These are phyloP conservation scores for Calidris pugnax DNA, from an alignment of 2,113 vertebrate species.

Conservation along the genomic window DNA sequence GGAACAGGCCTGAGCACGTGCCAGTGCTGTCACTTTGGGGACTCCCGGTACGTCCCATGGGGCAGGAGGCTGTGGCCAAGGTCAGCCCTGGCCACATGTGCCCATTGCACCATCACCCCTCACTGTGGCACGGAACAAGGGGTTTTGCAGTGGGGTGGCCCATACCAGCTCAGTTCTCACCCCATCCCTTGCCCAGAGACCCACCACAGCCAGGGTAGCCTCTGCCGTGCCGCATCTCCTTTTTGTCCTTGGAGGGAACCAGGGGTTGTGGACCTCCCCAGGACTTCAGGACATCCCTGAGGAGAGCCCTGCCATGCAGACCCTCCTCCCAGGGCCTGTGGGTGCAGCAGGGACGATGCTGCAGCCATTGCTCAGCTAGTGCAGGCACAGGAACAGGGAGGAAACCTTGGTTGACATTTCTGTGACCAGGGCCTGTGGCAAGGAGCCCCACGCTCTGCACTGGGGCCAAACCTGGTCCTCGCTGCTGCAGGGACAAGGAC, in stretches of 20 bases:
- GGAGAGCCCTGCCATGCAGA: accelerated
- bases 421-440: accelerated
- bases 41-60: not conserved
- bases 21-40: not conserved
- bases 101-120: not conserved
- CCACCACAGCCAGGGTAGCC: not conserved
- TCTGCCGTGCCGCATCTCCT: not conserved
- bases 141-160: not conserved
- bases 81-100: not conserved
- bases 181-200: not conserved
- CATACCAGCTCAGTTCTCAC: not conserved
- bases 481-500: accelerated
- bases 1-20: accelerated
- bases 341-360: not conserved
- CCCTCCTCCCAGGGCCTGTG: not conserved
- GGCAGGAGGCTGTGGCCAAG: not conserved
- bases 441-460: not conserved
- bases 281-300: not conserved
- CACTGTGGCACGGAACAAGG: not conserved
- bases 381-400: not conserved
- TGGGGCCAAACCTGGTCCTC: not conserved
- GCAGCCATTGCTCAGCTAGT: accelerated
- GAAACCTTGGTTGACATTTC: accelerated
- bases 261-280: not conserved
- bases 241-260: not conserved